Conservation (phyloP, 2,113 vertebrate species). For the Thymallus thymallus region DNA sequence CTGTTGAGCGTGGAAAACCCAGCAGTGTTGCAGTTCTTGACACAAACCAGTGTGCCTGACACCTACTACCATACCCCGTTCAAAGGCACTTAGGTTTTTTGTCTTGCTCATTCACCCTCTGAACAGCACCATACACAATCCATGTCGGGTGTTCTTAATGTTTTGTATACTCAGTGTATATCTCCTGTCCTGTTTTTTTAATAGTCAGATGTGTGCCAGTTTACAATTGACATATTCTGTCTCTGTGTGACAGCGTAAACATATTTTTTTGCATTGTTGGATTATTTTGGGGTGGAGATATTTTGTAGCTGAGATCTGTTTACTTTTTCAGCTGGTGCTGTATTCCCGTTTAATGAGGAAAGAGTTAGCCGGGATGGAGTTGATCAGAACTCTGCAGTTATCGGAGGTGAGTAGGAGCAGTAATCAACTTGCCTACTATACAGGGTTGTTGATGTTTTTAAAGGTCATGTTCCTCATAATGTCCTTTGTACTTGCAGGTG, state of each 20-base stretch:
- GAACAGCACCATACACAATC: no score
- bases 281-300: background rate
- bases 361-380: slow-evolving; percentile 80
- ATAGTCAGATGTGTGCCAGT: background rate
- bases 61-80: no score
- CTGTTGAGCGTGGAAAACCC: no score
- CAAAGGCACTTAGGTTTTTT: no score
- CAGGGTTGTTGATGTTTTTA: no score
- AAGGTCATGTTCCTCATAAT: background rate
- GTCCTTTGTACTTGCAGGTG: slow-evolving; percentile 67
- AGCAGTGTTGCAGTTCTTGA: no score
- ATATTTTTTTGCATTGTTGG: background rate
- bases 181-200: background rate
- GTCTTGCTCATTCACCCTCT: no score
- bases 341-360: slow-evolving; percentile 86
- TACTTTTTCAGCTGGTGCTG: slow-evolving; percentile 77
- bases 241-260: no score
- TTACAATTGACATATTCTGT: background rate
- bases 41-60: no score
- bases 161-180: no score
- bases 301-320: background rate
- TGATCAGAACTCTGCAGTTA: slow-evolving; percentile 90
- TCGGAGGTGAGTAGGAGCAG: slow-evolving; percentile 80
- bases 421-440: no score
- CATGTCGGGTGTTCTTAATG: no score